Evolutionary conservation across 2,888 invertebrate genomes (phyloP).

Genomic region (Alsophila aescularia): DNA sequence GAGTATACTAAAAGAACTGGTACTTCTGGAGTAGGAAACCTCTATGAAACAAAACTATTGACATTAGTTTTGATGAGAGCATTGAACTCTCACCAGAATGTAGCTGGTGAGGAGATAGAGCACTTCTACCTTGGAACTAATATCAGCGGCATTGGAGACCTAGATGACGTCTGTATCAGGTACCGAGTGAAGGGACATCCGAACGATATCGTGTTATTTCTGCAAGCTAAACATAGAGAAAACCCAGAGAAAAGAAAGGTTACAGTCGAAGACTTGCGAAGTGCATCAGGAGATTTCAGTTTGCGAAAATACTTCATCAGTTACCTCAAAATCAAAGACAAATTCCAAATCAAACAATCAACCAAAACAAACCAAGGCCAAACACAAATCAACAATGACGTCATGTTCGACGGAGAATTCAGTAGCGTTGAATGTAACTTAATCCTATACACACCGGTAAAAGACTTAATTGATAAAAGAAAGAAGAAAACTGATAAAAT

Average conservation of each 20-base stretch:
- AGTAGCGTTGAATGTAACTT: conserved; percentile 43
- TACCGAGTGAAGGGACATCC: conserved; percentile 34
- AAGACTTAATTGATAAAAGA: conserved; percentile 41
- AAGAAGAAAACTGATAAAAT: conserved; percentile 9
- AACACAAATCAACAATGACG: conserved; percentile 27
- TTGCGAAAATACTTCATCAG: conserved; percentile 50
- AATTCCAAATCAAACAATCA: conserved; percentile 38
- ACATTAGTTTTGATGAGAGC: conserved; percentile 46
- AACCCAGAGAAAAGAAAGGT: conserved; percentile 44
- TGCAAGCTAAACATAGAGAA: conserved; percentile 53
- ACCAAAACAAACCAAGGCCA: too few relatives aligned
- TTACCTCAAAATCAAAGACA: conserved; percentile 47
- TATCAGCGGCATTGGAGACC: conserved; percentile 48
- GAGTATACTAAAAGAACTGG: conserved; percentile 32
- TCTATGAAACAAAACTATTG: conserved; percentile 46
- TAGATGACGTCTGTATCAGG: conserved; percentile 51
- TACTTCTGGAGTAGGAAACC: conserved; percentile 36
- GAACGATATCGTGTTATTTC: conserved; percentile 42
- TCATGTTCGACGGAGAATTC: conserved; percentile 47
- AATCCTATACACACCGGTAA: conserved; percentile 49
- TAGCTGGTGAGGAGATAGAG: conserved; percentile 32
- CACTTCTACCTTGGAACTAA: conserved; percentile 49
- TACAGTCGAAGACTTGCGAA: conserved; percentile 42
- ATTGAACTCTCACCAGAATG: conserved; percentile 31
- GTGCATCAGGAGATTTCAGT: conserved; percentile 41